Evolutionary conservation across 2,797 vertebrate genomes (phyloP), one percentile per base, ranked within the genome.

Genomic region (Hypotaenidia okinawae): DNA sequence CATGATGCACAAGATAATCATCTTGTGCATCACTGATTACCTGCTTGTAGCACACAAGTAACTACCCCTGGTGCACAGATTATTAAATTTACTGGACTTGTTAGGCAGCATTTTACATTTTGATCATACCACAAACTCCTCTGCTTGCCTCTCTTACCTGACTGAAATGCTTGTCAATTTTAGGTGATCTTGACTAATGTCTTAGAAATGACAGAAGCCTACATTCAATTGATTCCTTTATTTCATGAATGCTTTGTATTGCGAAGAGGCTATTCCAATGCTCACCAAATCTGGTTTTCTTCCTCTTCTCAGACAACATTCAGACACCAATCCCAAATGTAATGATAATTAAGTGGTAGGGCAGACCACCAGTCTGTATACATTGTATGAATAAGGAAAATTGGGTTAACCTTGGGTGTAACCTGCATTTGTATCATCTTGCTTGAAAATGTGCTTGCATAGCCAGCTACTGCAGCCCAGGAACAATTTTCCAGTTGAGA

Each of bases 341-440:
- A 39, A 63, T 15, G 39, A 43, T 14, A 43, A 37, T 43, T 54
- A 45, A 51, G 52, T 5, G 18, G 5, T 25, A 51, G 30, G 81
- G 32, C 37, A 64, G 39, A 21, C 2, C 28, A 16, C 16, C 41
- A n/a, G 2, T 24, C n/a, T 32, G 6, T 10, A n/a, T 30, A 11
- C 2, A 9, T 5, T 19, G 14, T 5, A 27, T 13, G 9, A 22
- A 37, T 2, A 12, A 1, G 4, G 49, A 57, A 12, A 58, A 28
- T 49, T 67, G 7, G 1, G 18, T 80, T 58, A 54, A 21, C 14
- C 7, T 51, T 39, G 23, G 25, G 3, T 43, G 11, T 19, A 6
- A 5, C 39, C 70, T 32, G 10, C 3, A 2, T 6, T 19, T 23
- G 11, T 30, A 47, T 16, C 16, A 10, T 12, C 43, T 68, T 27